A percentile compares a stretch with the other conserved stretches of the same genome.
These are phyloP conservation scores for Mus spretus DNA, from an alignment of 2,797 vertebrate species.

Conservation along the genomic window DNA sequence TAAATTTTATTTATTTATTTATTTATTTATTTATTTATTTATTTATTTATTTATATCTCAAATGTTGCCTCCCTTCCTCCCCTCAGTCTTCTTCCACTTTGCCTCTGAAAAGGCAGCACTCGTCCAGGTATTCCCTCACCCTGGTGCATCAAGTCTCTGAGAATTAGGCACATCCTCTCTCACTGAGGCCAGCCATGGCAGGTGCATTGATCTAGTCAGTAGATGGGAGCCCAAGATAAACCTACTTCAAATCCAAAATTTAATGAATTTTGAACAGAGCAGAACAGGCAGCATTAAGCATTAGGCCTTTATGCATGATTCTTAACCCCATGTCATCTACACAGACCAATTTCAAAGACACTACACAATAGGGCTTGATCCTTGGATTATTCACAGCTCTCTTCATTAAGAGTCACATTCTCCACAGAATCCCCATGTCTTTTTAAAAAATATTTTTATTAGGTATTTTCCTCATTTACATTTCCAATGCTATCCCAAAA, in stretches of 20 bases:
- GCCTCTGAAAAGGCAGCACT: not conserved
- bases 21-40: not conserved
- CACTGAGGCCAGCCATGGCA: not conserved
- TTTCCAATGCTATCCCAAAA: too few species aligned
- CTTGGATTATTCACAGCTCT: not conserved
- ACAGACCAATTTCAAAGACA: slow-evolving; percentile 9
- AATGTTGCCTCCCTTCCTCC: not conserved
- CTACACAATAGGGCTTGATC: not conserved
- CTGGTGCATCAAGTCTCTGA: not conserved
- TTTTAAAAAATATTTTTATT: too few species aligned
- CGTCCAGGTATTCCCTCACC: not conserved
- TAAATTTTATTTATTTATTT: not conserved
- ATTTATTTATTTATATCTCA: too few species aligned
- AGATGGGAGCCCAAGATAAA: not conserved
- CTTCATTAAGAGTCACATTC: not conserved
- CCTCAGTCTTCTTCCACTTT: not conserved
- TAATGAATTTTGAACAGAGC: not conserved
- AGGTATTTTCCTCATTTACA: too few species aligned
- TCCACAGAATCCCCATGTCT: not conserved
- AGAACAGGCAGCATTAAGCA: not conserved
- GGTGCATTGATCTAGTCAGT: not conserved
- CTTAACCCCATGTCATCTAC: not conserved
- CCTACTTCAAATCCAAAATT: slow-evolving; percentile 10
- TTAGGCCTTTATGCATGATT: not conserved
- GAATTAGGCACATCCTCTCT: not conserved